Conservation (phyloP, 2,888 invertebrate genomes). For the Sesia apiformis region DNA sequence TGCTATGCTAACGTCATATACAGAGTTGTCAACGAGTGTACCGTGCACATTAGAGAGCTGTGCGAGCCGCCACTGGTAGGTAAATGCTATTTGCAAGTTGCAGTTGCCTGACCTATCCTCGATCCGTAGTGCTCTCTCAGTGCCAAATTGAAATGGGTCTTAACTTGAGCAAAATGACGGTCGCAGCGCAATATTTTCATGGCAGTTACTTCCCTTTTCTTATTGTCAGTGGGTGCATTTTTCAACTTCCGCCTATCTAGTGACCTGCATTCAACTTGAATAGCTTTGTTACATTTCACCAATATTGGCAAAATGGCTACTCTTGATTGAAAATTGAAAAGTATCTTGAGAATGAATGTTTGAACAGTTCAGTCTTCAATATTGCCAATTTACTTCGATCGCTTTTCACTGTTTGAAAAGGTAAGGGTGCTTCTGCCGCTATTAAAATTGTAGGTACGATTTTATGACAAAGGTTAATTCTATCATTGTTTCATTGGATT, state of each 20-base stretch:
- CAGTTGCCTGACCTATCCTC: constrained; percentile 30
- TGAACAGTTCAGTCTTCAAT: constrained; percentile 41
- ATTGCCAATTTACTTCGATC: constrained; percentile 49
- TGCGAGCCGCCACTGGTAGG: constrained; percentile 35
- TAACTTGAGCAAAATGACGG: constrained; percentile 48
- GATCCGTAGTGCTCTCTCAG: constrained; percentile 40
- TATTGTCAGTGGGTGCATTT: constrained; percentile 18
- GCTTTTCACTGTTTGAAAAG: constrained; percentile 39
- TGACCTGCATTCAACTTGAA: constrained; percentile 11
- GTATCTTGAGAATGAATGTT: constrained; percentile 33
- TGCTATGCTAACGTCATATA: constrained; percentile 8
- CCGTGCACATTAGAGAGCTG: constrained; percentile 29
- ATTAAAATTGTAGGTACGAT: constrained; percentile 40
- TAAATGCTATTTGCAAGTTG: constrained; percentile 62
- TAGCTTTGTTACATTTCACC: constrained; percentile 26
- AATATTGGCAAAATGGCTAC: constrained; percentile 27
- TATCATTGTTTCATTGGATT: neutral
- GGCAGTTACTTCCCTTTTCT: constrained; percentile 21
- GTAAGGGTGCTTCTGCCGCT: constrained; percentile 15
- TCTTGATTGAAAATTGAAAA: constrained; percentile 34
- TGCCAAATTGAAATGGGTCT: constrained; percentile 59
- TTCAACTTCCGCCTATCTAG: constrained; percentile 20
- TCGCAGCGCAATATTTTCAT: constrained; percentile 34
- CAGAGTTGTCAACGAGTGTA: constrained; percentile 41
- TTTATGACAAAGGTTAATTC: constrained; percentile 38